These are phyloP conservation scores for Otus scops DNA, from an alignment of 2,797 vertebrate genomes.

Conservation along the genomic window DNA sequence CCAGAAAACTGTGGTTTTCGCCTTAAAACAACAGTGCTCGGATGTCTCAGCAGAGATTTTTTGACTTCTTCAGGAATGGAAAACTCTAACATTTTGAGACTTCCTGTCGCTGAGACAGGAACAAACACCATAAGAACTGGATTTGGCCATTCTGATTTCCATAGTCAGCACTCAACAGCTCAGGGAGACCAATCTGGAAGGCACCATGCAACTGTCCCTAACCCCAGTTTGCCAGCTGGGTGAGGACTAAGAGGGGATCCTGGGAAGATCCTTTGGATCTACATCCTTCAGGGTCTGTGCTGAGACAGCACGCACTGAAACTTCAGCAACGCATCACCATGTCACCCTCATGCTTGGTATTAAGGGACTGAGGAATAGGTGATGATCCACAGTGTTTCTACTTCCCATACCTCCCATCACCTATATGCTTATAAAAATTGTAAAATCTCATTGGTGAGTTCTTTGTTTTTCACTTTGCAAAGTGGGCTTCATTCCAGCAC, in stretches of 20 bases:
- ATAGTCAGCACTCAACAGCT: background rate
- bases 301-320: fast-evolving
- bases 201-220: background rate
- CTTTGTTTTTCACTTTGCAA: background rate
- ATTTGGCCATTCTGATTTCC: background rate
- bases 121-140: background rate
- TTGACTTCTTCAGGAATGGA: background rate
- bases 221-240: background rate
- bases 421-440: background rate
- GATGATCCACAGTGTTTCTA: background rate
- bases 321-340: background rate
- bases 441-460: background rate
- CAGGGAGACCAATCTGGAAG: background rate
- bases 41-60: background rate
- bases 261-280: background rate
- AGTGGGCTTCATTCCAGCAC: background rate
- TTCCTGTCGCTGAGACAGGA: background rate
- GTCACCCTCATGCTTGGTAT: fast-evolving
- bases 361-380: background rate
- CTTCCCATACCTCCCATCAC: background rate
- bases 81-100: background rate
- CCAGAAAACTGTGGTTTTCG: background rate
- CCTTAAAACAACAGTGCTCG: background rate
- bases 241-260: background rate
- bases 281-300: background rate